Evolutionary conservation across 2,113 vertebrate species (phyloP), one percentile per base, ranked within the genome.

Genomic region (Oreochromis tanganicae): DNA sequence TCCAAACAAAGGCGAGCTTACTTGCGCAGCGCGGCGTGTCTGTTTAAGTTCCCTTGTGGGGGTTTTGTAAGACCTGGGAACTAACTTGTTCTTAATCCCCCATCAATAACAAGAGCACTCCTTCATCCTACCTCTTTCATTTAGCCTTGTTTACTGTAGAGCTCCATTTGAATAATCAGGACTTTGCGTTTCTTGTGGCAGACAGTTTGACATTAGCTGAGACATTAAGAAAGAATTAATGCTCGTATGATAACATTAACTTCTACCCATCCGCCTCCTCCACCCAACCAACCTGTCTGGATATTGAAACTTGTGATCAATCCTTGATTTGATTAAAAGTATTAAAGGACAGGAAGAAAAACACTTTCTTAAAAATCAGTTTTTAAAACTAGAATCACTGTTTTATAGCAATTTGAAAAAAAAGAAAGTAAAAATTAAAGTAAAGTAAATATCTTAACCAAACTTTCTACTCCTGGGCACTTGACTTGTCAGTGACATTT

Each of bases 201-300:
- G 79, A 90, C 86, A 83, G 54, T 55, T 71, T 91, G 89, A 90
- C 91, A 88, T 93, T 90, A 85, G 66, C 80, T 2, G 56, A 86
- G 80, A 84, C 85, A 78, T 87, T 75, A 63, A 73, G 71, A 82
- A 91, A 75, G 71, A 91, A 92, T 85, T 82, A 81, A 89, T 82
- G 55, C 17, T 48, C 48, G 81, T 73, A 46, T 29, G 87, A 24
- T 21, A 1, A 32, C 87, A 86, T 87, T 88, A 2, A 87, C 90
- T 83, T 83, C 50, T 85, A 38, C 82, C 87, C 24, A 81, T 87
- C 81, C 32, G 34, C 80, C 75, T 61, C 27, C 54, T 75, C 32
- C 87, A 27, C 78, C 63, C 14, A 66, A 71, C 63, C 78, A 48
- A 50, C 24, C 71, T 29, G 24, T 11, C 82, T 21, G 55, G 38